Conservation (phyloP, 1,140 invertebrate genomes). For the Eulimnadia texana region DNA sequence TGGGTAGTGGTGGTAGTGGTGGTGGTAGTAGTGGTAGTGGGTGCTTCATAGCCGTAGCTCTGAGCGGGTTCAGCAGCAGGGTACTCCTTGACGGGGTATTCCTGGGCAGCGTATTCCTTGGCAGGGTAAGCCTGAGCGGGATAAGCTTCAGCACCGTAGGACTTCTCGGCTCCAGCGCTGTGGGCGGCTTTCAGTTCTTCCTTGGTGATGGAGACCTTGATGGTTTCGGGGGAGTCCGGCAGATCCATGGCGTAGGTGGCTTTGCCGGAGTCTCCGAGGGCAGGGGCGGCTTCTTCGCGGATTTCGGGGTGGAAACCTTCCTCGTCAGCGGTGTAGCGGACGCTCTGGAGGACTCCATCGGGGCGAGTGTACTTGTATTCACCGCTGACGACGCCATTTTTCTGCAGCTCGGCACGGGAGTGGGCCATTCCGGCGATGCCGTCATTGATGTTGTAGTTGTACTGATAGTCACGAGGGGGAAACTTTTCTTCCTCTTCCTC, state of each 20-base stretch:
- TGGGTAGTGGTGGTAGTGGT: no score
- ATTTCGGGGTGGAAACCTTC: constrained; percentile 13
- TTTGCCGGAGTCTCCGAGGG: neutral
- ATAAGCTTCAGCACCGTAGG: no score
- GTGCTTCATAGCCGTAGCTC: no score
- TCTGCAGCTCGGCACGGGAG: constrained; percentile 6
- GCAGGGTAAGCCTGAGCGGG: no score
- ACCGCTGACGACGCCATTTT: constrained; percentile 12
- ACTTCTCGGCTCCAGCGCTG: neutral
- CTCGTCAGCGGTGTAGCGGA: constrained; percentile 15
- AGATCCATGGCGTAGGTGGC: constrained; percentile 10
- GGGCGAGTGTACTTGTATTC: constrained; percentile 10
- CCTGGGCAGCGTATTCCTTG: no score
- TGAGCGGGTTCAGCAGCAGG: no score
- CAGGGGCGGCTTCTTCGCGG: constrained; percentile 2
- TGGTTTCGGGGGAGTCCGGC: constrained; percentile 1
- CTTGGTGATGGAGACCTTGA: constrained; percentile 6
- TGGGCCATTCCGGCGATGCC: constrained; percentile 11
- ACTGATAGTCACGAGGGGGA: constrained; percentile 13
- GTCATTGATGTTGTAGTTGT: constrained; percentile 15
- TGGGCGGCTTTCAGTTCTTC: neutral
- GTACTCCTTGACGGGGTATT: no score
- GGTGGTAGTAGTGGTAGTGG: no score
- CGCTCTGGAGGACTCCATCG: constrained; percentile 12
- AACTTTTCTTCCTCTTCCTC: no score